Conservation (phyloP, 1,140 invertebrate species). For the Trypoxylus dichotomus region DNA sequence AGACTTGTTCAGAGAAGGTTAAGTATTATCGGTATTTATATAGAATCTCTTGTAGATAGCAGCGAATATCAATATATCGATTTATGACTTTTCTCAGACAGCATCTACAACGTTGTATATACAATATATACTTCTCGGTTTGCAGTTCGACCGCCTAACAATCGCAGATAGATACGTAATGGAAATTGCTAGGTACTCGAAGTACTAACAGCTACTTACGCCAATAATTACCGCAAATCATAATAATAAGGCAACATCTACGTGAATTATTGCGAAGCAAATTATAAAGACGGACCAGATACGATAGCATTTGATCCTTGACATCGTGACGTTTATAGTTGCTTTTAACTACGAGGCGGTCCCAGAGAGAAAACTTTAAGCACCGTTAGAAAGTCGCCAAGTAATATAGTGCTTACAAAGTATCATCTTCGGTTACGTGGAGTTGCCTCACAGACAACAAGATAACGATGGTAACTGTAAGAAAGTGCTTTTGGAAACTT, state of each 20-base stretch:
- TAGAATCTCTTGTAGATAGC: too few relatives aligned
- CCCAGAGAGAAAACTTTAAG: background rate
- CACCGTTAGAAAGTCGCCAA: background rate
- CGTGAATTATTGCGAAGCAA: conserved; percentile 9
- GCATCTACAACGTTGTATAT: too few relatives aligned
- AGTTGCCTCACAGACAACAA: too few relatives aligned
- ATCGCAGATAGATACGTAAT: background rate
- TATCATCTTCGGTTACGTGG: background rate
- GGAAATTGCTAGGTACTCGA: background rate
- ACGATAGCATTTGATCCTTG: background rate
- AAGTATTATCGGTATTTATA: too few relatives aligned
- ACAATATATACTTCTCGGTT: too few relatives aligned
- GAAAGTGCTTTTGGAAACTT: too few relatives aligned
- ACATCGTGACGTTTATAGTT: background rate
- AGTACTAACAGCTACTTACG: background rate
- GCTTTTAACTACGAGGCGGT: background rate
- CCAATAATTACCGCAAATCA: conserved; percentile 2
- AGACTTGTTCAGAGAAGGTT: too few relatives aligned
- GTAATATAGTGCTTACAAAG: background rate
- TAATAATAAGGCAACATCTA: conserved; percentile 12
- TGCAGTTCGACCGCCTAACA: too few relatives aligned
- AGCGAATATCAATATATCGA: too few relatives aligned
- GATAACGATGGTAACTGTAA: too few relatives aligned
- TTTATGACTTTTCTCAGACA: too few relatives aligned
- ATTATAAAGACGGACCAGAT: conserved; percentile 2